Conservation (phyloP, 2,888 invertebrate genomes). For the Zygogramma bicolorata region DNA sequence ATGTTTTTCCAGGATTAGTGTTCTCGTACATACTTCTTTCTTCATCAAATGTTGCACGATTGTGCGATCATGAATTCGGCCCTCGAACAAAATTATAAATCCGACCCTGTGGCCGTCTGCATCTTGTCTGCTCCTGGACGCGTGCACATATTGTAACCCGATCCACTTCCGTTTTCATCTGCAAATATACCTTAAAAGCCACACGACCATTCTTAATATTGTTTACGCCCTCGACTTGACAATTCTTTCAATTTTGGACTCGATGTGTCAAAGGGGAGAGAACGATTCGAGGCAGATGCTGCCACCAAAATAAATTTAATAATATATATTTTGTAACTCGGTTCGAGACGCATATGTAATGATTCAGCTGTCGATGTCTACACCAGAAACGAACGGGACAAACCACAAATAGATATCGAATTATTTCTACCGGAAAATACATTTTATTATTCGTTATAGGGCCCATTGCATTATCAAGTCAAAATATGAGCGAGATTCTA, state of each 20-base stretch:
- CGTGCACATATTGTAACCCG: slow-evolving; percentile 40
- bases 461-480: background rate
- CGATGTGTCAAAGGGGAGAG: slow-evolving; percentile 33
- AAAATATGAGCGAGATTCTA: background rate
- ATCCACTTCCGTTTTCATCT: slow-evolving; percentile 41
- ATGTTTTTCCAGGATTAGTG: too few species aligned
- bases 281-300: slow-evolving; percentile 35
- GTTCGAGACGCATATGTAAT: slow-evolving; percentile 32
- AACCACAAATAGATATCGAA: slow-evolving; percentile 8
- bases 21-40: too few species aligned
- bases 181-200: slow-evolving; percentile 42
- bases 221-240: slow-evolving; percentile 33
- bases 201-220: slow-evolving; percentile 29
- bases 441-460: background rate
- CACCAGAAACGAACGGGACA: background rate
- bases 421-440: background rate
- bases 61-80: too few species aligned
- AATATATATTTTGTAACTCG: slow-evolving; percentile 35
- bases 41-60: too few species aligned
- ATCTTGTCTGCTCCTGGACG: slow-evolving; percentile 22
- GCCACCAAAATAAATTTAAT: slow-evolving; percentile 32
- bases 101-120: background rate
- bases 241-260: slow-evolving; percentile 37
- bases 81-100: background rate
- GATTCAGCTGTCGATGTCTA: slow-evolving; percentile 27